phyloP scores from a whole-genome alignment of 2,888 invertebrate species.

The Oscheius sp. region DNA sequence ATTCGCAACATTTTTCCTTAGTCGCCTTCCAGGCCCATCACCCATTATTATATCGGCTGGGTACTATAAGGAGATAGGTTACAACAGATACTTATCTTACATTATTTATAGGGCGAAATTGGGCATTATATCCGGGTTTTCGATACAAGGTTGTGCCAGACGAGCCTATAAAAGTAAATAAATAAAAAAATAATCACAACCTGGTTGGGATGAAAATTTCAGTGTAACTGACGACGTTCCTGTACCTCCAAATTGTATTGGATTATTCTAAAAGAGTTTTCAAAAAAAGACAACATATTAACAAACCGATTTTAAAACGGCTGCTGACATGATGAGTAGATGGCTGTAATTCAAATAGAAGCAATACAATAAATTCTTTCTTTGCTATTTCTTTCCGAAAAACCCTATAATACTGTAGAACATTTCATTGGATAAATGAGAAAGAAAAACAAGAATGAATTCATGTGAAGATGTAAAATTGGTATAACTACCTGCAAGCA shows the following conservation, averaged over 20 bases:
- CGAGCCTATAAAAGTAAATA: conserved; percentile 3
- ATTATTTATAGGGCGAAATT: conserved; percentile 24
- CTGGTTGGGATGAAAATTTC: conserved; percentile 14
- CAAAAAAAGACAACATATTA: background rate
- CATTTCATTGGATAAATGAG: background rate
- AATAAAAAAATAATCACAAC: conserved; percentile 5
- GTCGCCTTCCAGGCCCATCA: conserved; percentile 62
- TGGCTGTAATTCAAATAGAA: background rate
- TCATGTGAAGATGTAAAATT: no score
- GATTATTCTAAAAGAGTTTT: conserved; percentile 9
- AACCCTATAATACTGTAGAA: no score
- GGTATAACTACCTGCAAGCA: no score
- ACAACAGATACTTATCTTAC: background rate
- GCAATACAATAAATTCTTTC: no score
- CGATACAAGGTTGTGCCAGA: conserved; percentile 27
- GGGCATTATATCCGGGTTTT: conserved; percentile 26
- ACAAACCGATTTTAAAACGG: conserved; percentile 27
- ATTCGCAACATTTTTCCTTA: conserved; percentile 72
- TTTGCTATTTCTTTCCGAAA: no score
- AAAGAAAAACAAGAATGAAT: background rate
- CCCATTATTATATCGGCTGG: conserved; percentile 35
- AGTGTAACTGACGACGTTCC: conserved; percentile 9
- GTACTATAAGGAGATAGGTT: conserved; percentile 20
- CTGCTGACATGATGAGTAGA: conserved; percentile 10
- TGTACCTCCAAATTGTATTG: conserved; percentile 29